These are phyloP conservation scores for Drosophila leontia DNA, from an alignment of 1,140 invertebrate species.

Conservation along the genomic window DNA sequence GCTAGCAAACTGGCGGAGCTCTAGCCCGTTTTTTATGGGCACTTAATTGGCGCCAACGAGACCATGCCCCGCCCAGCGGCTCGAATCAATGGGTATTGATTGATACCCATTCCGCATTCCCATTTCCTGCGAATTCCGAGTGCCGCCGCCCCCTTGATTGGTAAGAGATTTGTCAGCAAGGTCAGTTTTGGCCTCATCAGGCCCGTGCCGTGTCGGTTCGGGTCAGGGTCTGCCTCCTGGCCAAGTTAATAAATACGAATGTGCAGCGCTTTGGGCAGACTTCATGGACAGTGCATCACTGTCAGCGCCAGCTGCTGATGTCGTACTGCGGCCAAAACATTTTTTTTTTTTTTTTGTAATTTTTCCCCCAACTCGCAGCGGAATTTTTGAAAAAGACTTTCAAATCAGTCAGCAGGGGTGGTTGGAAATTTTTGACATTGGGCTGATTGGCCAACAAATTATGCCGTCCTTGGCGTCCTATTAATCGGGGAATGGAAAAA, in stretches of 20 bases:
- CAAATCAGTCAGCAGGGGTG: neutral
- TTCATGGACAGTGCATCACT: slow-evolving; percentile 54
- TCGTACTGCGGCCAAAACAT: slow-evolving; percentile 42
- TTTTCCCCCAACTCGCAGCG: neutral
- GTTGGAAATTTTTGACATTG: slow-evolving; percentile 5
- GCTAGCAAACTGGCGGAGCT: slow-evolving; percentile 33
- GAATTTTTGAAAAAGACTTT: slow-evolving; percentile 9
- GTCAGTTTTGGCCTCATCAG: slow-evolving; percentile 43
- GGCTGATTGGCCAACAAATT: slow-evolving; percentile 45
- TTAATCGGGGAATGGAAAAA: slow-evolving; percentile 40
- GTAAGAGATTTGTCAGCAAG: slow-evolving; percentile 65
- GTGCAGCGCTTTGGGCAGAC: slow-evolving; percentile 28
- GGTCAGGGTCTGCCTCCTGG: slow-evolving; percentile 52
- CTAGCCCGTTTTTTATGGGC: slow-evolving; percentile 64
- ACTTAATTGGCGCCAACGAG: slow-evolving; percentile 73
- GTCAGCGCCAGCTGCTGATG: slow-evolving; percentile 40
- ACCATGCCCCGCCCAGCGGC: slow-evolving; percentile 55
- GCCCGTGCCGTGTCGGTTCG: no score
- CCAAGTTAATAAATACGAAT: slow-evolving; percentile 76
- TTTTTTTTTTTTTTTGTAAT: neutral
- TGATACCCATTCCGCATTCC: slow-evolving; percentile 56
- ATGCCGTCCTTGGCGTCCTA: slow-evolving; percentile 10
- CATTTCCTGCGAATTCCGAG: slow-evolving; percentile 1
- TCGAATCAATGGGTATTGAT: slow-evolving; percentile 66
- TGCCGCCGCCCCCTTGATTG: slow-evolving; percentile 56